phyloP scores from a whole-genome alignment of 2,113 vertebrate species.

The Brachypodius melanocephalos region DNA sequence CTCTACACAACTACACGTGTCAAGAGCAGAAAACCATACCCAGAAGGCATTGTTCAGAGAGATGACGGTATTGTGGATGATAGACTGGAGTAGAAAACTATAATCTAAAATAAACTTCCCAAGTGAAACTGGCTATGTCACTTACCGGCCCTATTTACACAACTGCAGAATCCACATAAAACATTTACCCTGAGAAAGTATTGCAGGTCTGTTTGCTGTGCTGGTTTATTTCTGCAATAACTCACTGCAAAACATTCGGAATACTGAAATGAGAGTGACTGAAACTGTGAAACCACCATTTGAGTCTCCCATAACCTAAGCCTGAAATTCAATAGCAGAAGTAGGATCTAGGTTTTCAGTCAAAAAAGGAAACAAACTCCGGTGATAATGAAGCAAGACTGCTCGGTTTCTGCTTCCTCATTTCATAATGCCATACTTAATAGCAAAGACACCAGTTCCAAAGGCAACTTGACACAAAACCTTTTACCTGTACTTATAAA shows the following conservation, averaged over 20 bases:
- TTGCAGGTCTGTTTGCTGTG: not conserved
- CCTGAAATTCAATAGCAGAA: not conserved
- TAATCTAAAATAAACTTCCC: conserved; percentile 34
- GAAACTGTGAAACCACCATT: not conserved
- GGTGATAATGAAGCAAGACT: not conserved
- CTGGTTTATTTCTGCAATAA: not conserved
- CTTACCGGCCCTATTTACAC: conserved; percentile 13
- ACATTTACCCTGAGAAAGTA: not conserved
- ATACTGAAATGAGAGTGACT: not conserved
- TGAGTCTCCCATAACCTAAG: not conserved
- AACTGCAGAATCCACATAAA: not conserved
- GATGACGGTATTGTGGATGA: not conserved
- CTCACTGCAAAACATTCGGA: not conserved
- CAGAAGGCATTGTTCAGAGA: not conserved
- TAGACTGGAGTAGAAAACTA: not conserved
- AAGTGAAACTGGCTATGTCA: not conserved
- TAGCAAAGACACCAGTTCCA: not conserved
- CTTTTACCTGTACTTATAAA: not conserved
- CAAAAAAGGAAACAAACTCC: not conserved
- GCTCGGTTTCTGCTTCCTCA: not conserved
- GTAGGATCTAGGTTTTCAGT: not conserved
- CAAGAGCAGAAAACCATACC: not conserved
- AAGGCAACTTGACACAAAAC: not conserved
- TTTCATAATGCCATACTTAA: not conserved
- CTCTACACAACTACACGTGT: not conserved